A percentile compares a stretch with the other conserved stretches of the same genome.
phyloP scores from a whole-genome alignment of 1,140 invertebrate genomes.

The Rhizoglyphus robini region DNA sequence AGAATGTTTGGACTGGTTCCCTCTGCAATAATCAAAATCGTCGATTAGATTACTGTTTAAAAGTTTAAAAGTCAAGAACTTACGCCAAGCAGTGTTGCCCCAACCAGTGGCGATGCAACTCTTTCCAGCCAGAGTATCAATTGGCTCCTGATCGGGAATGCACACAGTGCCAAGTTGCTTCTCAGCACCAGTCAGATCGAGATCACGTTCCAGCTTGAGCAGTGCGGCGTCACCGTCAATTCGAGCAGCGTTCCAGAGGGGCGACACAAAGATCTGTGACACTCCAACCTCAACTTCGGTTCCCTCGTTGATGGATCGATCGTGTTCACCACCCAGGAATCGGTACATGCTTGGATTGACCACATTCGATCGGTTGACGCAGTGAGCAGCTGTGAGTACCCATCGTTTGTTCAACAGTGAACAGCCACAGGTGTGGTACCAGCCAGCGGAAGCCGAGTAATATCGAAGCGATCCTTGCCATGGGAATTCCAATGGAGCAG shows the following conservation, averaged over 20 bases:
- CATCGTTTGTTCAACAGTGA: slow-evolving; percentile 25
- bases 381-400: slow-evolving; percentile 28
- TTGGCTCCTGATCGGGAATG: neutral
- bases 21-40: neutral
- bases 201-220: slow-evolving; percentile 29
- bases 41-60: neutral
- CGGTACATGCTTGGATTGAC: neutral
- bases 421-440: slow-evolving; percentile 26
- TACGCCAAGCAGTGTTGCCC: slow-evolving; percentile 11
- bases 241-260: slow-evolving; percentile 31
- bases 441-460: neutral
- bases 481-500: slow-evolving; percentile 19
- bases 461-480: slow-evolving; percentile 18
- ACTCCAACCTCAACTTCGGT: slow-evolving; percentile 21
- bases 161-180: slow-evolving; percentile 10
- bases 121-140: neutral
- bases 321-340: slow-evolving; percentile 28
- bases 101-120: slow-evolving; percentile 9
- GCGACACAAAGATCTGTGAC: slow-evolving; percentile 30
- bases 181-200: slow-evolving; percentile 1
- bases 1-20: slow-evolving; percentile 18
- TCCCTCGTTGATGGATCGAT: slow-evolving; percentile 23
- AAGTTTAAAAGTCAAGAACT: neutral
- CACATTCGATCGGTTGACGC: slow-evolving; percentile 14
- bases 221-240: slow-evolving; percentile 36